Percentiles rank a stretch among this genome's conserved stretches.
Conservation (phyloP, 2,888 invertebrate genomes). For the Andrena haemorrhoa region DNA sequence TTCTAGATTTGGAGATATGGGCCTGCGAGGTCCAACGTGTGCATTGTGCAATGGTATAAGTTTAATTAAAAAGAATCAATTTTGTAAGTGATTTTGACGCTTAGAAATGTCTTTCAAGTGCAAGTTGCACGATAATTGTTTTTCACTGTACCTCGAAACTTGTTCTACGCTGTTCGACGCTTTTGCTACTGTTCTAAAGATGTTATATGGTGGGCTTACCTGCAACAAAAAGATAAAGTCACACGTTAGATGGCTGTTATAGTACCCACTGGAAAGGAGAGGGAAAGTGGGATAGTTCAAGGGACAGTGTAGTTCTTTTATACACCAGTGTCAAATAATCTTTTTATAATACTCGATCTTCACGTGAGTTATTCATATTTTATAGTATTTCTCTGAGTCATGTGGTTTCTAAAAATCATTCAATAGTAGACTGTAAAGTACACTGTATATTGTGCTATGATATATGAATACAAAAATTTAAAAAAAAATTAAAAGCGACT, state of each 20-base stretch:
- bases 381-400: neutral
- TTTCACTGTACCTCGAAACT: too few species aligned
- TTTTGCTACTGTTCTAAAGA: neutral
- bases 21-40: too few species aligned
- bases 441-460: neutral
- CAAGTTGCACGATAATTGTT: too few species aligned
- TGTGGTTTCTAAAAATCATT: neutral
- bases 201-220: neutral
- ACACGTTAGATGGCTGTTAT: neutral
- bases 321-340: neutral
- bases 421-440: neutral
- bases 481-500: too few species aligned
- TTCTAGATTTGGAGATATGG: too few species aligned
- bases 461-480: too few species aligned
- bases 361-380: neutral
- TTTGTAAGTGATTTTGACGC: too few species aligned
- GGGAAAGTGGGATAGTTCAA: neutral
- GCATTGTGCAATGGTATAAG: too few species aligned
- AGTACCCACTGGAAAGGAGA: neutral
- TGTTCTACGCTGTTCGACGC: too few species aligned
- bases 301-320: neutral
- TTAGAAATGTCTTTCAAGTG: too few species aligned
- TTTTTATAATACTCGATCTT: neutral
- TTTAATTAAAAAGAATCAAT: too few species aligned
- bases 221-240: neutral